Evolutionary conservation across 2,888 invertebrate genomes (phyloP), one percentile per base, ranked within the genome.

Genomic region (Euplexia lucipara): DNA sequence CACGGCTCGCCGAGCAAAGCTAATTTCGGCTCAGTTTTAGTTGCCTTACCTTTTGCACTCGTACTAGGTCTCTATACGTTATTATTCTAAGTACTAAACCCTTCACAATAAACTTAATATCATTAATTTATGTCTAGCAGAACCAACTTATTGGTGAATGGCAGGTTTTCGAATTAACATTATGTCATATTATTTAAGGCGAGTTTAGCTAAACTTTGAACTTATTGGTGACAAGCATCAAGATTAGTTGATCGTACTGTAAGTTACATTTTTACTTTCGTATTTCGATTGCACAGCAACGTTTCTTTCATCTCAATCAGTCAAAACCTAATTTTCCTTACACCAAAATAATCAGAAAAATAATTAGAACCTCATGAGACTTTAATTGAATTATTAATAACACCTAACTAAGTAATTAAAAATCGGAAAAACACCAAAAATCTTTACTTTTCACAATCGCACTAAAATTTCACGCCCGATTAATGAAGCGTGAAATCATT

Each of bases 381-480:
- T 34, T 26, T 58, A 79, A 70, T 64, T 42, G 22, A 74, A 59
- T 61, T 60, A 52, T 30, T 47, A 62, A 51, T 67, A 74, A 56
- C 62, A 67, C 42, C n/a, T 62, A 37, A 3, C 2, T 49, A 64
- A 67, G 47, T 66, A 44, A 72, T 60, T 45, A 41, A 63, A 62
- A 58, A 58, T 42, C 10, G 0, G n/a, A 16, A 54, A 73, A 22
- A 32, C 12, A 37, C 10, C 42, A 42, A 70, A n/a, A 54, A 69
- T 32, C 22, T 69, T 39, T 32, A 49, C 35, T 45, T 57, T 53
- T 56, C 53, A 69, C 60, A 45, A 63, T 63, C 61, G 41, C 16
- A 47, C 41, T 44, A 12, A 57, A 44, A 85, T 86, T 86, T 83
- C 82, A 83, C 79, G 75, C 69, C 60, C 18, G 60, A 74, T 86